A percentile compares a stretch with the other conserved stretches of the same genome.
These are phyloP conservation scores for Cavia porcellus DNA, from an alignment of 2,113 vertebrate genomes.

Conservation along the genomic window DNA sequence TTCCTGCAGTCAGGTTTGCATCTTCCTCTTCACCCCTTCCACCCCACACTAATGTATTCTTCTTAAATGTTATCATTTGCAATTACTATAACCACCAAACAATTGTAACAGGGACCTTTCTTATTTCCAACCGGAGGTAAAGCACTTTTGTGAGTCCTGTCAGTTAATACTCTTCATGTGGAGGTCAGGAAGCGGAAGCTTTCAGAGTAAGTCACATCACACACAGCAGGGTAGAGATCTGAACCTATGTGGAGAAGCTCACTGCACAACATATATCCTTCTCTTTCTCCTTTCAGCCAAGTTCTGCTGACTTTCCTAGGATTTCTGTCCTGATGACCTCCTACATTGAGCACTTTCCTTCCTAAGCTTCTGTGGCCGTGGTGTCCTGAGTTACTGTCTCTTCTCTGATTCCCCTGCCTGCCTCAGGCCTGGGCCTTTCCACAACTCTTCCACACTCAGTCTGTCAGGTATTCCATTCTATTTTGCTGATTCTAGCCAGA, in stretches of 20 bases:
- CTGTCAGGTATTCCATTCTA: not conserved
- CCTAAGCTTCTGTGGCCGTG: not conserved
- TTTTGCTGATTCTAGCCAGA: not conserved
- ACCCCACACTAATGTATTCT: not conserved
- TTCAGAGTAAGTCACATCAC: not conserved
- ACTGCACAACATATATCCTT: not conserved
- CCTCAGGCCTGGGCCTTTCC: not conserved
- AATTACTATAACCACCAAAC: not conserved
- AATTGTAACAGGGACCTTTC: not conserved
- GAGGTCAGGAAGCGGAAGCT: not conserved
- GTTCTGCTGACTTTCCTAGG: not conserved
- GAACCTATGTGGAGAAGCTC: not conserved
- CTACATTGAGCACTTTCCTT: not conserved
- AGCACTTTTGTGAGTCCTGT: not conserved
- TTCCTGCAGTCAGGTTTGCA: conserved; percentile 16
- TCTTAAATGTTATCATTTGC: not conserved
- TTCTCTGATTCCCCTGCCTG: not conserved
- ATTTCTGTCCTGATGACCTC: not conserved
- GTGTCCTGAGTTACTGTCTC: not conserved
- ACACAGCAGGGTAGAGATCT: not conserved
- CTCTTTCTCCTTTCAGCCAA: not conserved
- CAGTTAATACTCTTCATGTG: not conserved
- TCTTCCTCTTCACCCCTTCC: not conserved
- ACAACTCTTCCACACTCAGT: not conserved
- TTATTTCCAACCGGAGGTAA: not conserved